These are phyloP conservation scores for Meloidogyne chitwoodi DNA, from an alignment of 1,140 invertebrate species.

Conservation along the genomic window DNA sequence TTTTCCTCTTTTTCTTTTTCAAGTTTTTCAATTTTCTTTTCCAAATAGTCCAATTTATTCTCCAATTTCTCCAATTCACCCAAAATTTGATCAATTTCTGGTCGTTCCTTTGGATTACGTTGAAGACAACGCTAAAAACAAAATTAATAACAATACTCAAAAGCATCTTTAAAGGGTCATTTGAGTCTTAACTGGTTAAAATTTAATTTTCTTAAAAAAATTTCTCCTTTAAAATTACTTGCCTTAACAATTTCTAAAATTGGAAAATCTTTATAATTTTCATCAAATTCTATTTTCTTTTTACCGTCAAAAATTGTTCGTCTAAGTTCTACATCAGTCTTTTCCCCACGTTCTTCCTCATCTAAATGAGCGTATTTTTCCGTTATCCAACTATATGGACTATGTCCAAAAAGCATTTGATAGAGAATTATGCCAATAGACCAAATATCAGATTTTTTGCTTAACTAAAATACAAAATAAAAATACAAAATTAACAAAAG, in stretches of 20 bases:
- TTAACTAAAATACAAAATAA: background rate
- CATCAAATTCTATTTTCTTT: slow-evolving; percentile 8
- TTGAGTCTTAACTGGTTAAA: background rate
- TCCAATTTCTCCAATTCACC: background rate
- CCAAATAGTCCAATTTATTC: background rate
- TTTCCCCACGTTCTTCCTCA: slow-evolving; percentile 2
- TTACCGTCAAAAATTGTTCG: slow-evolving; percentile 6
- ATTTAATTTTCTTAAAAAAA: too few relatives aligned
- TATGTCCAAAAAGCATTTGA: slow-evolving; percentile 7
- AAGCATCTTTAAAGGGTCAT: background rate
- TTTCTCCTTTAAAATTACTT: background rate
- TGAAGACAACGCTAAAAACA: background rate
- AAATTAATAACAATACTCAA: background rate
- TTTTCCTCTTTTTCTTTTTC: background rate
- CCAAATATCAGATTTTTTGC: slow-evolving; percentile 14
- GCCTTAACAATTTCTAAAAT: slow-evolving; percentile 5
- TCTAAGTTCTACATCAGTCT: slow-evolving; percentile 1
- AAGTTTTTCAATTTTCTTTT: background rate
- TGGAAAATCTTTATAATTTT: slow-evolving; percentile 6
- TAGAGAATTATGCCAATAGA: slow-evolving; percentile 16
- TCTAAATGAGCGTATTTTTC: background rate
- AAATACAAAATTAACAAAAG: background rate
- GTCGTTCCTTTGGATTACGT: background rate
- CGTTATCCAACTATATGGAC: background rate
- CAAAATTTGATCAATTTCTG: slow-evolving; percentile 1